Conservation (phyloP, 2,888 invertebrate genomes). For the Patella caerulea region DNA sequence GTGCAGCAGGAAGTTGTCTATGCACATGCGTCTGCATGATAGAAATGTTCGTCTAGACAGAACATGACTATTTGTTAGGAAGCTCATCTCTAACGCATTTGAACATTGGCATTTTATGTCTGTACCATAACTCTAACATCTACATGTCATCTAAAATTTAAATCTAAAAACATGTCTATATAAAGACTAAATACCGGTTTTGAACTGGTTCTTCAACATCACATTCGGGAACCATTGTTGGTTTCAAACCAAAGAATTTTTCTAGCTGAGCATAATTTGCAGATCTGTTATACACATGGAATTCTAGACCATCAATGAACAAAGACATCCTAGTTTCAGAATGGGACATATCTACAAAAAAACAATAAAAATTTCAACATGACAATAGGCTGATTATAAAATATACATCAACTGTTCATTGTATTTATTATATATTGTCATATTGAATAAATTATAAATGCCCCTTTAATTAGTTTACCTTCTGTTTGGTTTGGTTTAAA, state of each 20-base stretch:
- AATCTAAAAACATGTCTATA: constrained; percentile 1
- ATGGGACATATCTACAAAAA: constrained; percentile 88
- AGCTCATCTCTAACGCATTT: too few species aligned
- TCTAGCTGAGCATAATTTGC: constrained; percentile 89
- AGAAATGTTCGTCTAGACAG: too few species aligned
- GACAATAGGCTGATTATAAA: too few species aligned
- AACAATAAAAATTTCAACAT: not conserved
- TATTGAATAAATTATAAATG: too few species aligned
- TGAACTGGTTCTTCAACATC: constrained; percentile 25
- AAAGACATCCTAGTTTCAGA: constrained; percentile 80
- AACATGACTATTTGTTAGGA: too few species aligned
- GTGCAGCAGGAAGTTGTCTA: too few species aligned
- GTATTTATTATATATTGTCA: too few species aligned
- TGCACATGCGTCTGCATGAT: too few species aligned
- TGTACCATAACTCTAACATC: not conserved
- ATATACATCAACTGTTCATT: too few species aligned
- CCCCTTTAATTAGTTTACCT: too few species aligned
- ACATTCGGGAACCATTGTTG: constrained; percentile 77
- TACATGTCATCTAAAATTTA: not conserved
- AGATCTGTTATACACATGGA: constrained; percentile 95
- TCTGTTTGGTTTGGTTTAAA: too few species aligned
- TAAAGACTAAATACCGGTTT: constrained; percentile 21
- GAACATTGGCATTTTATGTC: too few species aligned
- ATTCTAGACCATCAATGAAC: constrained; percentile 78
- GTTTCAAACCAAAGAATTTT: constrained; percentile 87